Percentiles rank a stretch among this genome's conserved stretches.
These are phyloP conservation scores for Hoplodrina ambigua DNA, from an alignment of 2,888 invertebrate species.

Conservation along the genomic window DNA sequence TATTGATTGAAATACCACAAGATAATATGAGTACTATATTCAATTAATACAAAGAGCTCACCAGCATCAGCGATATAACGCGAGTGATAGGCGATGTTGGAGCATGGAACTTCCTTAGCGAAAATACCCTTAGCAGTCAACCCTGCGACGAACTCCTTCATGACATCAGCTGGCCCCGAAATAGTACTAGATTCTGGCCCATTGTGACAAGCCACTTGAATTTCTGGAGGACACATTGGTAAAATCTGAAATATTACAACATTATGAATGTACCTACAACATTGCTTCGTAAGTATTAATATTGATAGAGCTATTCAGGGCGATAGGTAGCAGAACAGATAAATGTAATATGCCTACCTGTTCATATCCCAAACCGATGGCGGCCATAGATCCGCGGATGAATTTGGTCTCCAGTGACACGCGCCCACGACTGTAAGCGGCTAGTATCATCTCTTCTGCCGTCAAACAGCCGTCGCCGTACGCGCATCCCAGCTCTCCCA, in stretches of 20 bases:
- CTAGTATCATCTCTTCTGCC: conserved; percentile 94
- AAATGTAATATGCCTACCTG: conserved; percentile 24
- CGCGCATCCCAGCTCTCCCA: conserved; percentile 97
- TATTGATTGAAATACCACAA: too few species aligned
- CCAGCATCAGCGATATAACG: conserved; percentile 93
- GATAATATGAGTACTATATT: too few species aligned
- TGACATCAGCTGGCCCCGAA: conserved; percentile 92
- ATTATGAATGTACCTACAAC: not conserved
- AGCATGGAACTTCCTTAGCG: conserved; percentile 89
- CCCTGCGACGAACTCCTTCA: conserved; percentile 89
- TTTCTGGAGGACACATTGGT: conserved; percentile 88
- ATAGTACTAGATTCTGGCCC: conserved; percentile 94
- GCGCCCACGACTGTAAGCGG: conserved; percentile 94
- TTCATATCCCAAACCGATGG: conserved; percentile 90
- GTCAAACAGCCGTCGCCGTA: conserved; percentile 97
- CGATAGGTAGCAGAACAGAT: too few species aligned
- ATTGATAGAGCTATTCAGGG: too few species aligned
- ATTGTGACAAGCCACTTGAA: conserved; percentile 95
- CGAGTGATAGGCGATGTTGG: conserved; percentile 97
- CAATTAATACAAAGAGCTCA: conserved; percentile 25
- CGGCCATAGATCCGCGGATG: conserved; percentile 95
- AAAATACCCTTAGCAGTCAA: conserved; percentile 79
- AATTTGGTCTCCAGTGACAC: conserved; percentile 93
- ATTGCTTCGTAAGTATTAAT: too few species aligned
- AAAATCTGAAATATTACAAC: conserved; percentile 63